Conservation (phyloP, 2,797 vertebrate genomes). For the Acanthornis magna region DNA sequence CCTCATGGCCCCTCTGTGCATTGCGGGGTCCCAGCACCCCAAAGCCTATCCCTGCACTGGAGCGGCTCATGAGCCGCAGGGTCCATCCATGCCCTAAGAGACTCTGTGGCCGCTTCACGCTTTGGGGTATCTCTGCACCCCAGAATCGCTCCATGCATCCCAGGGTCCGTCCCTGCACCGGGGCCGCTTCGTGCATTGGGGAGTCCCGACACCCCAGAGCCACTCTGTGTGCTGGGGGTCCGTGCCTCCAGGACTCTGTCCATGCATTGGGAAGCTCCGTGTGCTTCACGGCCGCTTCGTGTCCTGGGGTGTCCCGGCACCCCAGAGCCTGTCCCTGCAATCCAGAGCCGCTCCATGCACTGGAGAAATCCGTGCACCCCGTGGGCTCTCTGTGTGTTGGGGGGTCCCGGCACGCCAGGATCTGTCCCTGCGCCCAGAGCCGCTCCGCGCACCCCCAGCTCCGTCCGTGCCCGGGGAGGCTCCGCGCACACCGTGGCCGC, state of each 20-base stretch:
- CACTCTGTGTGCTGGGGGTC: neutral
- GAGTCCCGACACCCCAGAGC: neutral
- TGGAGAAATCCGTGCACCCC: neutral
- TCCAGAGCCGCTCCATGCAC: neutral
- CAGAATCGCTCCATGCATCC: neutral
- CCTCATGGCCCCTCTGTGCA: neutral
- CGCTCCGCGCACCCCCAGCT: neutral
- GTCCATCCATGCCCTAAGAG: neutral
- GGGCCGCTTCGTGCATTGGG: neutral
- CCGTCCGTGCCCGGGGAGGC: neutral
- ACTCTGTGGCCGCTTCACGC: neutral
- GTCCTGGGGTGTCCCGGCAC: neutral
- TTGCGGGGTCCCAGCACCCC: neutral
- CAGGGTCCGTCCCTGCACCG: rapidly evolving
- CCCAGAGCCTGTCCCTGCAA: neutral
- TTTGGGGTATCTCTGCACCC: neutral
- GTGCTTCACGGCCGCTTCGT: rapidly evolving
- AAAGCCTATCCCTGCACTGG: neutral
- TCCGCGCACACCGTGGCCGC: neutral
- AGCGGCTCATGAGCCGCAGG: neutral
- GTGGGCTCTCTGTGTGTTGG: rapidly evolving
- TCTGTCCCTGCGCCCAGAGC: neutral
- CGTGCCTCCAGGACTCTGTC: neutral
- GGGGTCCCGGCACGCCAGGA: neutral
- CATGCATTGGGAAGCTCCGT: neutral